Conservation (phyloP, 2,113 vertebrate species). For the Melanocharis versteri region DNA sequence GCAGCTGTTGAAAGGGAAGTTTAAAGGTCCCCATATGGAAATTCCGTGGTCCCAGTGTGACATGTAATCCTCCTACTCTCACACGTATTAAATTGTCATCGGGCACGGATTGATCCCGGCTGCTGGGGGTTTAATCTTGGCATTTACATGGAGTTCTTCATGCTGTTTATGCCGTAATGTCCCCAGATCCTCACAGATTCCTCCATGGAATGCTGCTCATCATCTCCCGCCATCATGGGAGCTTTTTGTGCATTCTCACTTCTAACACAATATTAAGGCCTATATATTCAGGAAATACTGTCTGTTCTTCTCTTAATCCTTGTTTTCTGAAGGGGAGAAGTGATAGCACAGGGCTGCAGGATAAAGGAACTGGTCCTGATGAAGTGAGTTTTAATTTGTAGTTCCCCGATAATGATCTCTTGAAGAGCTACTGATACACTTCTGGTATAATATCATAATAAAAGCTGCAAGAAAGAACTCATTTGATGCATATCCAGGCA, state of each 20-base stretch:
- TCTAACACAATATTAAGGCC: not conserved
- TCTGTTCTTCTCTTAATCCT: not conserved
- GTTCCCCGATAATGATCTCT: not conserved
- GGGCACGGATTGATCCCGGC: not conserved
- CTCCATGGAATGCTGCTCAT: not conserved
- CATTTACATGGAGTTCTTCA: not conserved
- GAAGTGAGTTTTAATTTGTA: not conserved
- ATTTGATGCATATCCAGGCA: not conserved
- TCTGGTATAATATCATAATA: not conserved
- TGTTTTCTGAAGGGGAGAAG: not conserved
- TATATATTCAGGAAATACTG: not conserved
- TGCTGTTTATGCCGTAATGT: not conserved
- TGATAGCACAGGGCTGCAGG: not conserved
- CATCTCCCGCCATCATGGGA: not conserved
- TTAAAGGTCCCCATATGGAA: not conserved
- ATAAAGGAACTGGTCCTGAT: not conserved
- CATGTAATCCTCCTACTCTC: not conserved
- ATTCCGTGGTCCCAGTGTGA: not conserved
- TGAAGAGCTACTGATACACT: not conserved
- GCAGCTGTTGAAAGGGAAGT: not conserved
- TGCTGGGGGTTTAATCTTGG: not conserved
- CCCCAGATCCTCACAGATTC: not conserved
- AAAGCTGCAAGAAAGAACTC: not conserved
- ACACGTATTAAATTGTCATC: accelerated
- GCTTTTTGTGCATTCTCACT: not conserved